Conservation (phyloP, 2,113 vertebrate species). For the Choloepus hoffmanni region DNA sequence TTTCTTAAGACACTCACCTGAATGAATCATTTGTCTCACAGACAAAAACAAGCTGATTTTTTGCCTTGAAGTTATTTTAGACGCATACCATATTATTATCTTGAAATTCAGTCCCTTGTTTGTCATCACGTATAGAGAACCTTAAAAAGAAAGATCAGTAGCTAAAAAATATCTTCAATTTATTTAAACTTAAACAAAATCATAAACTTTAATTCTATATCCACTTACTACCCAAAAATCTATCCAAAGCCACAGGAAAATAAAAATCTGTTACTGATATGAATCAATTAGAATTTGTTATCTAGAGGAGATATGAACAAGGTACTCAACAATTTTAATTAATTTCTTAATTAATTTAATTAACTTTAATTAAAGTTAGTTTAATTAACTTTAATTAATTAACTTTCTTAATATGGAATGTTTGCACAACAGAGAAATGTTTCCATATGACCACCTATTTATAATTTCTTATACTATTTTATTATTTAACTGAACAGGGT, state of each 20-base stretch:
- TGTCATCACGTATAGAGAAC: not conserved
- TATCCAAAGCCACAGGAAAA: not conserved
- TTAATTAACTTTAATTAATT: too few relatives aligned
- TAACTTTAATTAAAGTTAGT: too few relatives aligned
- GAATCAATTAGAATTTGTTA: not conserved
- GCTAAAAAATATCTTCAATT: not conserved
- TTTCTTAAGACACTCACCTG: conserved; percentile 1
- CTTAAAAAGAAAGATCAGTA: not conserved
- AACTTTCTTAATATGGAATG: not conserved
- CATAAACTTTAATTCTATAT: not conserved
- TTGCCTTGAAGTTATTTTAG: conserved; percentile 31
- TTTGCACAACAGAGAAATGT: conserved; percentile 9
- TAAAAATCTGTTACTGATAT: not conserved
- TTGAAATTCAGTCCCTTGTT: not conserved
- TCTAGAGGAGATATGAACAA: not conserved
- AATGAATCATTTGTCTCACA: not conserved
- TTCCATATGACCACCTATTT: not conserved
- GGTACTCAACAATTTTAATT: not conserved
- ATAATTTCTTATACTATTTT: not conserved
- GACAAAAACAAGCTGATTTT: not conserved
- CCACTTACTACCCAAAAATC: not conserved
- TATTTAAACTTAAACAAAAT: not conserved
- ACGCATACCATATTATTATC: not conserved
- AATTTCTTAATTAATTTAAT: too few relatives aligned
- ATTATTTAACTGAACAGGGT: not conserved